A percentile compares a stretch with the other conserved stretches of the same genome.
Evolutionary conservation across 2,113 vertebrate species (phyloP).

Genomic region (Barbus barbus): DNA sequence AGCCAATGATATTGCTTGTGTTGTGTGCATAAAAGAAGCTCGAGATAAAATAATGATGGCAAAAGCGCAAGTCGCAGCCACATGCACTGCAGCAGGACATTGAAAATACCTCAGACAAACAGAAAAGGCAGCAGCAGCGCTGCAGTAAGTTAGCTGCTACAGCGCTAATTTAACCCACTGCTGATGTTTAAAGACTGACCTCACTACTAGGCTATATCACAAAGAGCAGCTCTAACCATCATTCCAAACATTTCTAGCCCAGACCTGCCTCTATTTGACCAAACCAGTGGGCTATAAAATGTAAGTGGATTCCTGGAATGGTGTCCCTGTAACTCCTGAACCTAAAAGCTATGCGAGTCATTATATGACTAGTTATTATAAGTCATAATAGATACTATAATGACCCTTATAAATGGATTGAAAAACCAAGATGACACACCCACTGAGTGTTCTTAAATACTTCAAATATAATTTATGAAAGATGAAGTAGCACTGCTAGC

Average conservation of each 20-base stretch:
- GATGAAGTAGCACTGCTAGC: not conserved
- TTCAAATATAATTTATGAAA: not conserved
- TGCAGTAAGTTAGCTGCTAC: not conserved
- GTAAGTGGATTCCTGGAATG: conserved; percentile 13
- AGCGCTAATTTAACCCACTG: not conserved
- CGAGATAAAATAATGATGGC: conserved; percentile 17
- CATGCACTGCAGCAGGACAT: conserved; percentile 64
- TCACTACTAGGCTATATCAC: not conserved
- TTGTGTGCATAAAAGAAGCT: not conserved
- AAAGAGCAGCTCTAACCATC: not conserved
- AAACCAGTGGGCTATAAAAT: conserved; percentile 1
- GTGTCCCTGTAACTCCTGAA: conserved; percentile 4
- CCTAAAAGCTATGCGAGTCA: not conserved
- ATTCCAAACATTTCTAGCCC: not conserved
- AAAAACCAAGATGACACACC: conserved; percentile 3
- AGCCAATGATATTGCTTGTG: too few species aligned
- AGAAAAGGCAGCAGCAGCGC: conserved; percentile 25
- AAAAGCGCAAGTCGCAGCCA: conserved; percentile 62
- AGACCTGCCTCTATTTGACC: not conserved
- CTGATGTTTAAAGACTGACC: conserved; percentile 5
- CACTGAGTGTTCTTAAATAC: not conserved
- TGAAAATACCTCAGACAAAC: not conserved
- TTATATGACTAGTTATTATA: too few species aligned
- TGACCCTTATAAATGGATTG: too few species aligned
- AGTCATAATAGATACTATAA: not conserved